phyloP scores from a whole-genome alignment of 1,140 invertebrate species.

The Heliothis subflexa region DNA sequence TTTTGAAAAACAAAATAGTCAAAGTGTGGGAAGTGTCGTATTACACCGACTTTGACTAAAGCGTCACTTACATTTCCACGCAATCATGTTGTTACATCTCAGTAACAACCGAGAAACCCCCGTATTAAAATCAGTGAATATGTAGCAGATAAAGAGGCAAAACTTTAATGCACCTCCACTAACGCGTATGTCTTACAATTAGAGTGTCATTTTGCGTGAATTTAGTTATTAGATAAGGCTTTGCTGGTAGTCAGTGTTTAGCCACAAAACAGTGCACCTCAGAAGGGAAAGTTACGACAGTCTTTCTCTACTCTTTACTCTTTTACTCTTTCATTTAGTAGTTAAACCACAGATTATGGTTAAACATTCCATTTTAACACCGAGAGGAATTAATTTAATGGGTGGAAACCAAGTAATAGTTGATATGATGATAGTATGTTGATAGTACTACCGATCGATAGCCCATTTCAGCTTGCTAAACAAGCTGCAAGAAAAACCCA shows the following conservation, averaged over 20 bases:
- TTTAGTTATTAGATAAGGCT: constrained; percentile 16
- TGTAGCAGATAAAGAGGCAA: constrained; percentile 47
- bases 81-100: constrained; percentile 42
- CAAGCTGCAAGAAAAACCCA: too few relatives aligned
- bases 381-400: too few relatives aligned
- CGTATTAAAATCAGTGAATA: constrained; percentile 57
- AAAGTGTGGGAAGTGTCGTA: background rate
- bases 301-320: too few relatives aligned
- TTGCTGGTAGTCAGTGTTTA: background rate
- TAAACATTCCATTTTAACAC: too few relatives aligned
- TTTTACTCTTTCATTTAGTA: background rate
- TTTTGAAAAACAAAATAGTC: background rate
- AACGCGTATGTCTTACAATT: background rate
- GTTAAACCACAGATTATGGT: too few relatives aligned
- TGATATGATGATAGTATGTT: too few relatives aligned
- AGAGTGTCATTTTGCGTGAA: constrained; percentile 34
- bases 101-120: constrained; percentile 37
- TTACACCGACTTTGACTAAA: background rate
- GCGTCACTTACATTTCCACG: constrained; percentile 13
- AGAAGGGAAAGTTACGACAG: background rate
- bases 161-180: background rate
- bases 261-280: background rate
- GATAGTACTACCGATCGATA: too few relatives aligned
- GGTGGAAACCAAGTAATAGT: too few relatives aligned
- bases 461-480: too few relatives aligned